Base-by-base conservation (phyloP, 2,797 vertebrate species). In the Leuciscus waleckii region DNA sequence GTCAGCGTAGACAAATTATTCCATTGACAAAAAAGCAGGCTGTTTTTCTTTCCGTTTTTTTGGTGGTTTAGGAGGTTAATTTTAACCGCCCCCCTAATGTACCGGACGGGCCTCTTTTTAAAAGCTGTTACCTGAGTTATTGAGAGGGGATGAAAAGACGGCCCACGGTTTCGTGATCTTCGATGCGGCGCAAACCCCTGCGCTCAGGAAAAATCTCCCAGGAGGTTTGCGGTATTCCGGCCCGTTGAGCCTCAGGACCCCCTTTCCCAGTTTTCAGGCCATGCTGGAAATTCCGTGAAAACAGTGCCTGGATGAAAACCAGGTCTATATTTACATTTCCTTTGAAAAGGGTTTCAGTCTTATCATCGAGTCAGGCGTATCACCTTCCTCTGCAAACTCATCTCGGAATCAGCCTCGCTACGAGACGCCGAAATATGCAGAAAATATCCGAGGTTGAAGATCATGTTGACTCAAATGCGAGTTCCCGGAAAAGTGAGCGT, bases 1-100 rank as follows among this genome's bases (percentile, higher is more conserved):
- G 93, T 95, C 94, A 94, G 91, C 87, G 87, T 81, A 91, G 93
- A 95, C 93, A 94, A 94, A 95, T 95, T 94, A 95, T 94, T 96
- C 94, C 89, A 87, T 88, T 63, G 92, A 92, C 86, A 91, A 91
- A 93, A 93, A 84, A 56, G 69, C 32, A 77, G 83, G 75, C 85
- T 84, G 81, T 88, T 89, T 89, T 90, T 88, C 87, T 87, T 88
- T 56, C 89, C 21, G 6, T 37, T 75, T 74, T n/a, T n/a, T n/a
- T n/a, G n/a, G n/a, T n/a, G n/a, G n/a, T n/a, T n/a, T n/a, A n/a
- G n/a, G n/a, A n/a, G n/a, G n/a, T n/a, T n/a, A n/a, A n/a, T n/a
- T n/a, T n/a, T n/a, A n/a, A n/a, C n/a, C n/a, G n/a, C 82, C 88
- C 82, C 88, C 91, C 89, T 83, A 74, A 87, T 79, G 74, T 88